Base-by-base conservation (phyloP, 1,140 invertebrate species). In the Bombus sylvicola region DNA sequence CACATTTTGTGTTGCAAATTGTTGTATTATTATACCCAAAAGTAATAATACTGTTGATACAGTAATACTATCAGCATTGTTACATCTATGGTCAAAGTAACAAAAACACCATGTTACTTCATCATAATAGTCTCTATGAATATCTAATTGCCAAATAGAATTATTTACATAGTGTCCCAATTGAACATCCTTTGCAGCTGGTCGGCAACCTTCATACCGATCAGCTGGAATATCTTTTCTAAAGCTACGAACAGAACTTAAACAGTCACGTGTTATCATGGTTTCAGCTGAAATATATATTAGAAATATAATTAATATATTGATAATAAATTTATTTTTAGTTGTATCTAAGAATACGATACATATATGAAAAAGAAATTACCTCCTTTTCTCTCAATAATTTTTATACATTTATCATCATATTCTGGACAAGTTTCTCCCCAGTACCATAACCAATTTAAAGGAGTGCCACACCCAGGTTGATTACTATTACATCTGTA, bases 181-280 rank as follows among this genome's bases (percentile, higher is more conserved):
- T 90, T 97, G 97, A 1, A 97, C 95, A 95, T 98, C 98, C 91
- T 96, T 96, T 2, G 98, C 97, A 71, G 98, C 97, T 59, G 97
- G 96, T 86, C 98, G 96, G 92, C 98, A 99, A 1, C 98, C 98
- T 95, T 98, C 98, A 94, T 98, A 98, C 85, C 97, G 97, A 95
- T 99, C 98, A 4, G 98, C 98, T n/a, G 98, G 98, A 89, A 99
- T 98, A 92, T 99, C 98, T 41, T 97, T 98, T 80, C 98, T 95
- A 83, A 97, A 96, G 73, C 96, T 97, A 92, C 96, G 96, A 28
- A 99, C 94, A 22, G 97, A 96, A 91, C 98, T 99, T 5, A 99
- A 92, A 94, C 98, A 99, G 91, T 98, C 97, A 91, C 98, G 96
- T 1, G 97, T 99, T 39, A 99, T 97, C 1, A 98, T 95, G 92